phyloP scores from a whole-genome alignment of 2,113 vertebrate genomes.

The Apaloderma vittatum region DNA sequence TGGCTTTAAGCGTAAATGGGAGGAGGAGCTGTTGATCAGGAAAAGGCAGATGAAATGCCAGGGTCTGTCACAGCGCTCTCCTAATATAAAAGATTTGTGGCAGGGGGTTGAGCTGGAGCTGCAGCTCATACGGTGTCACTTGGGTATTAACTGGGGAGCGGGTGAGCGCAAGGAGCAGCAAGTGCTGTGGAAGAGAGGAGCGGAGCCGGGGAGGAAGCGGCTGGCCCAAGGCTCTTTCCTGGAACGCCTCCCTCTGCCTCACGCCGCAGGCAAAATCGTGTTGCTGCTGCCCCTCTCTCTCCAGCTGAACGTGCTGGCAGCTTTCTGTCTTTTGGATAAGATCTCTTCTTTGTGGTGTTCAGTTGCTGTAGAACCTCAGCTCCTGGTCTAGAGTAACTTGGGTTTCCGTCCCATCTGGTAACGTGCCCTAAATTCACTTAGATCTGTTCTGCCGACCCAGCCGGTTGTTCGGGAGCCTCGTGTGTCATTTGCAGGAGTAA shows the following conservation, averaged over 20 bases:
- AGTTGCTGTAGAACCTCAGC: background rate
- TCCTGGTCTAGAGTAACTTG: background rate
- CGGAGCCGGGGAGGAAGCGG: background rate
- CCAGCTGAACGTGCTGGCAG: rapidly evolving
- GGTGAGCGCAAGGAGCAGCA: background rate
- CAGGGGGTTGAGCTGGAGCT: background rate
- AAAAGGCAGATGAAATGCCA: background rate
- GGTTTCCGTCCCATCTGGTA: background rate
- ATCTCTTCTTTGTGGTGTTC: background rate
- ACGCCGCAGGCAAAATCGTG: rapidly evolving
- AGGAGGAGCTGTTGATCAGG: background rate
- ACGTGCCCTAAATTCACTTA: background rate
- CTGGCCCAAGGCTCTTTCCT: background rate
- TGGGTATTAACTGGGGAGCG: background rate
- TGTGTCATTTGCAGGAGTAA: conserved; percentile 11
- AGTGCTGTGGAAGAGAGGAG: background rate
- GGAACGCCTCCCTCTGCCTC: background rate
- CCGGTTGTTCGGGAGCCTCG: background rate
- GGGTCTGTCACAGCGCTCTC: background rate
- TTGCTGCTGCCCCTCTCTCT: background rate
- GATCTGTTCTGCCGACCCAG: background rate
- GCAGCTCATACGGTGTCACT: background rate
- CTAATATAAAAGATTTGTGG: background rate
- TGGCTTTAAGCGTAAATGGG: background rate
- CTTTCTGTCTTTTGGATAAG: background rate